Conservation (phyloP, 1,140 invertebrate species). For the Apocrypta bakeri region DNA sequence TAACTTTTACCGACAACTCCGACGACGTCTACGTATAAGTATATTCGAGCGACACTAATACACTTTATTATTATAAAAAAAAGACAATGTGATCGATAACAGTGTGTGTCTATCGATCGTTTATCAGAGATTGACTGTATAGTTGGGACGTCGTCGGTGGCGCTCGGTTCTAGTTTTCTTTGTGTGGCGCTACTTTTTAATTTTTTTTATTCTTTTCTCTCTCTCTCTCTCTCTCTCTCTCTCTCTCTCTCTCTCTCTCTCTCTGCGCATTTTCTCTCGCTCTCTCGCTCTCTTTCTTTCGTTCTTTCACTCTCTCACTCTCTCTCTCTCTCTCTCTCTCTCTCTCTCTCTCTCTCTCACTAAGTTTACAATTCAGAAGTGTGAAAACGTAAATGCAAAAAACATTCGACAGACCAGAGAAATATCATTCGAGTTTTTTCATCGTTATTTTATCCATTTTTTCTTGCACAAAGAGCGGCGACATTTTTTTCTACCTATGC, state of each 20-base stretch:
- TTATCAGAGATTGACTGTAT: slow-evolving; percentile 52
- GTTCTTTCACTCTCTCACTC: neutral
- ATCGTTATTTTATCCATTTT: neutral
- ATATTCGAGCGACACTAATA: slow-evolving; percentile 22
- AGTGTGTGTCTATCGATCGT: slow-evolving; percentile 31
- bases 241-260: slow-evolving; percentile 10
- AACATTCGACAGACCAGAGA: slow-evolving; percentile 42
- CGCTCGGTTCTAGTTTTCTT: slow-evolving; percentile 39
- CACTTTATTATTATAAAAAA: slow-evolving; percentile 47
- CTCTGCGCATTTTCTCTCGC: no score
- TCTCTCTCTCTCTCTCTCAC: neutral
- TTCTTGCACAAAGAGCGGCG: slow-evolving; percentile 49
- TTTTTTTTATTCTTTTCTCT: neutral
- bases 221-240: neutral
- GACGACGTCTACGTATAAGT: slow-evolving; percentile 46
- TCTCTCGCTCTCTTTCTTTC: neutral
- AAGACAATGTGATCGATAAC: slow-evolving; percentile 48
- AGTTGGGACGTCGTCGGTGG: slow-evolving; percentile 25
- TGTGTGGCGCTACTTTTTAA: slow-evolving; percentile 11
- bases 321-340: neutral
- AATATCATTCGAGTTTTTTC: slow-evolving; percentile 31
- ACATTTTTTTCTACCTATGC: slow-evolving; percentile 31
- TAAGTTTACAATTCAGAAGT: slow-evolving; percentile 49
- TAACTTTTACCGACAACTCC: slow-evolving; percentile 56
- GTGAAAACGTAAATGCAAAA: slow-evolving; percentile 52